phyloP scores from a whole-genome alignment of 2,888 invertebrate genomes.

The Machimus atricapillus region DNA sequence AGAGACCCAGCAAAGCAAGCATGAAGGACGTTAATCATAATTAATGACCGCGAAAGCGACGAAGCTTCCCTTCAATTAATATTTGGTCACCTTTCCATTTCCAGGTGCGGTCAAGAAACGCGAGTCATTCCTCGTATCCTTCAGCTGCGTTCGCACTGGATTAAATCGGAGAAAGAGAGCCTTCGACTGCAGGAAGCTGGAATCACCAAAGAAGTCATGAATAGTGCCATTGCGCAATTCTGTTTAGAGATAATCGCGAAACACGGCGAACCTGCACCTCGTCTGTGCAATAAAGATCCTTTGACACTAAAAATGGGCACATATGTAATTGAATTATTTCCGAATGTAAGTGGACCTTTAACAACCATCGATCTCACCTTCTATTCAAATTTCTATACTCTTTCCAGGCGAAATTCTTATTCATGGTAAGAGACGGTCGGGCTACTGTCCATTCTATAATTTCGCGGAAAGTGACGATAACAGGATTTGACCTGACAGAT shows the following conservation, averaged over 20 bases:
- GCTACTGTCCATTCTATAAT: constrained; percentile 99
- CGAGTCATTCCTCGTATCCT: constrained; percentile 95
- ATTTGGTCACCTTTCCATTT: constrained; percentile 49
- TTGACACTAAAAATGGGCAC: constrained; percentile 96
- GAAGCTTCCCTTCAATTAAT: background rate
- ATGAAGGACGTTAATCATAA: background rate
- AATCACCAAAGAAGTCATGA: constrained; percentile 88
- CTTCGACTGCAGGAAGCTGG: constrained; percentile 92
- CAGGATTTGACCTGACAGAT: constrained; percentile 91
- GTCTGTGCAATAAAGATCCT: constrained; percentile 99
- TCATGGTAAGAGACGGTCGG: constrained; percentile 98
- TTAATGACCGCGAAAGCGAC: background rate
- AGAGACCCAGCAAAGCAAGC: background rate
- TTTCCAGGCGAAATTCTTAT: constrained; percentile 84
- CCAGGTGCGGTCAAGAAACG: constrained; percentile 94
- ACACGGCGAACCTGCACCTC: constrained; percentile 93
- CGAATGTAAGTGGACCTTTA: constrained; percentile 67
- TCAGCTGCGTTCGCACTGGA: constrained; percentile 95
- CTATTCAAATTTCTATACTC: background rate
- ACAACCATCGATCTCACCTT: background rate
- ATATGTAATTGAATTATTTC: constrained; percentile 93
- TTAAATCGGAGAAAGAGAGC: constrained; percentile 91
- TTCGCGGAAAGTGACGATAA: constrained; percentile 80
- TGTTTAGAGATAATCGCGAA: constrained; percentile 95
- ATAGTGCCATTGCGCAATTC: constrained; percentile 96